A percentile compares a stretch with the other conserved stretches of the same genome.
These are phyloP conservation scores for Poeciliopsis infans DNA, from an alignment of 2,797 vertebrate species.

Conservation along the genomic window DNA sequence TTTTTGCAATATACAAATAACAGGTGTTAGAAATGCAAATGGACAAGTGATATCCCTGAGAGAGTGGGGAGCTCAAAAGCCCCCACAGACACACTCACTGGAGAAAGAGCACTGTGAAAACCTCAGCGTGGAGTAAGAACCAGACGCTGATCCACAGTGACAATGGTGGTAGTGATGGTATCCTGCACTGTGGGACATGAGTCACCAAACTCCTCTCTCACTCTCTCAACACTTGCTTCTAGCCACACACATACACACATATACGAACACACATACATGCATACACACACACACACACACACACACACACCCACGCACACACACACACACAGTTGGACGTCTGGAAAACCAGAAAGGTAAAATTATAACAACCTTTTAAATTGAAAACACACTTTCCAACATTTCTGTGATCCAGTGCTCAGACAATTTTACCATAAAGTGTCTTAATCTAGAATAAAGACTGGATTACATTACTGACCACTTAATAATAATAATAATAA, in stretches of 20 bases:
- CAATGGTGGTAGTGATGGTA: slow-evolving; percentile 64
- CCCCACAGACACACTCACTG: slow-evolving; percentile 16
- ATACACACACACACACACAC: too few species aligned
- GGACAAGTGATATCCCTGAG: slow-evolving; percentile 64
- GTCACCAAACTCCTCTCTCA: slow-evolving; percentile 53
- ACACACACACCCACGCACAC: too few species aligned
- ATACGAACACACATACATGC: neutral
- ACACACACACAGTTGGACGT: too few species aligned
- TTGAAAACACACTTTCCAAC: too few species aligned
- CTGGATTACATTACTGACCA: too few species aligned
- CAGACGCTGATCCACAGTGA: slow-evolving; percentile 41
- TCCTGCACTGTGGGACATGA: slow-evolving; percentile 61
- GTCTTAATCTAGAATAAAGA: too few species aligned
- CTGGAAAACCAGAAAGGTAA: too few species aligned
- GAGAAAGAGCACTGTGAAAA: slow-evolving; percentile 27
- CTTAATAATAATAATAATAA: too few species aligned
- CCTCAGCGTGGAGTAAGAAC: slow-evolving; percentile 29
- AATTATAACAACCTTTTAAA: too few species aligned
- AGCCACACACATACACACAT: slow-evolving; percentile 1
- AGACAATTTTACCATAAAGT: too few species aligned
- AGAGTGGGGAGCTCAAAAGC: slow-evolving; percentile 16
- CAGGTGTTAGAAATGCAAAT: slow-evolving; percentile 13
- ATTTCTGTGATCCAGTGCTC: too few species aligned
- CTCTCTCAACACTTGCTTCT: slow-evolving; percentile 54
- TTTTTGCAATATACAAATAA: slow-evolving; percentile 21